Evolutionary conservation across 2,113 vertebrate species (phyloP), one percentile per base, ranked within the genome.

Genomic region (Manacus vitellinus): DNA sequence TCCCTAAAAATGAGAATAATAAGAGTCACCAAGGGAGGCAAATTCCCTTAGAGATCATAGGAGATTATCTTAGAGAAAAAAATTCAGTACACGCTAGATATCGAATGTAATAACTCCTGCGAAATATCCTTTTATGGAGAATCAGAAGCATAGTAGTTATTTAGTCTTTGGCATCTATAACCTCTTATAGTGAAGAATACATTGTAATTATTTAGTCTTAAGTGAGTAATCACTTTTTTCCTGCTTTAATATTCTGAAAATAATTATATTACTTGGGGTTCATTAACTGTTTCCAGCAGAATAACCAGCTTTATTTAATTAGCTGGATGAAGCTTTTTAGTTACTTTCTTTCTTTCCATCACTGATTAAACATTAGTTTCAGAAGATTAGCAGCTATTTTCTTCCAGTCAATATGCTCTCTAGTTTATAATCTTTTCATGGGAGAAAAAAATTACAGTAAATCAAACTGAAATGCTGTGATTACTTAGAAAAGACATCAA

Each of bases 241-340:
- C 93, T 95, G 66, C 81, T 95, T 96, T 95, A 95, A 88, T 95
- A 95, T 95, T 97, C 94, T 94, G 94, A 97, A 97, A 97, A 96
- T 97, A 97, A 97, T 85, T 96, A 89, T 85, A 83, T 91, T 97
- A 96, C 83, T 95, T 90, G 78, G 85, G 92, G 95, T 90, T 86
- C 94, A 96, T 98, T 96, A 96, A 97, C 93, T 96, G 93, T 96
- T 97, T 98, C 86, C 75, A 97, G 91, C 54, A 97, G 85, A 97
- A 94, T 84, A 97, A 88, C 54, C 88, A 92, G 85, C 97, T 96
- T 96, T 95, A 95, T 95, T 97, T 95, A 96, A 97, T 97, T 97
- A 97, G 73, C 74, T 93, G 89, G 80, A 97, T 96, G 87, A 84
- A 94, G 94, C 68, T 95, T 84, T 94, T 95, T 95, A 95, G 83